phyloP scores from a whole-genome alignment of 1,140 invertebrate genomes.

The Brachystomella parvula region DNA sequence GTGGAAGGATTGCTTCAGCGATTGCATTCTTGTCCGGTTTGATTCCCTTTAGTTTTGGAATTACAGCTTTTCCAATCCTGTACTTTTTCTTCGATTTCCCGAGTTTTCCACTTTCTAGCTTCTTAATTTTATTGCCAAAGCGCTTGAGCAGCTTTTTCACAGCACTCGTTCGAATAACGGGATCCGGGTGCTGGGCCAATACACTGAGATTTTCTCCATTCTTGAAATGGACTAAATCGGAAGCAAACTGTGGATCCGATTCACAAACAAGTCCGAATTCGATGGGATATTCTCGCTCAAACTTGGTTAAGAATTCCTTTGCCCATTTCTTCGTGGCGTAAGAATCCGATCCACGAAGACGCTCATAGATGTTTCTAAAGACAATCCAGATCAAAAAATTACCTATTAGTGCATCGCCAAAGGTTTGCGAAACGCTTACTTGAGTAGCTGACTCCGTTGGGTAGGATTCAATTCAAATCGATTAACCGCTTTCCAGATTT shows the following conservation, averaged over 20 bases:
- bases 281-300: conserved; percentile 32
- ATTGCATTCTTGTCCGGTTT: conserved; percentile 1
- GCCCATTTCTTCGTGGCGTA: conserved; percentile 5
- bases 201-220: conserved; percentile 16
- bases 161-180: conserved; percentile 8
- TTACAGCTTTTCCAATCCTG: background rate
- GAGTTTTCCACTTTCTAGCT: background rate
- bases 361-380: background rate
- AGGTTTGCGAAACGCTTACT: conserved; percentile 10
- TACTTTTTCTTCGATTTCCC: background rate
- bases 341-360: background rate
- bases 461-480: conserved; percentile 14
- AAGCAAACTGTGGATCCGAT: conserved; percentile 20
- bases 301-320: conserved; percentile 15
- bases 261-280: conserved; percentile 30
- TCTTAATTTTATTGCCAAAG: conserved; percentile 8
- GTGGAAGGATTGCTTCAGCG: background rate
- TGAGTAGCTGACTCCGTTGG: conserved; percentile 30
- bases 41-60: background rate
- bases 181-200: conserved; percentile 22
- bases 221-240: conserved; percentile 18
- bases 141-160: conserved; percentile 14
- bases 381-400: too few relatives aligned
- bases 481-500: conserved; percentile 14
- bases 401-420: background rate